Base-by-base conservation (phyloP, 2,113 vertebrate species). In the Elephas maximus region DNA sequence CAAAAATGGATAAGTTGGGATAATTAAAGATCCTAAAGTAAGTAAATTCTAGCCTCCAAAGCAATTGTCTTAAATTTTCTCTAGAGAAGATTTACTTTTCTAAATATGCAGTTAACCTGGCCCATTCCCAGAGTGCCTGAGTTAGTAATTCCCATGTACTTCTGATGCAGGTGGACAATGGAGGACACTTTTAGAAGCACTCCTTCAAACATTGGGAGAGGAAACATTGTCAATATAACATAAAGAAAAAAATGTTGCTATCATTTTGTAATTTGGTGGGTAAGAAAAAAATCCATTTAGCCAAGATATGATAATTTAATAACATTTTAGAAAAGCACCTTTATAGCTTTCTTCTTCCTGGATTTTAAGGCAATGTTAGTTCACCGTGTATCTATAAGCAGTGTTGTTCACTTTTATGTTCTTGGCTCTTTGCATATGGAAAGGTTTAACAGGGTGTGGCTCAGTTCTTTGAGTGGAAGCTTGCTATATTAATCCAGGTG, bases 401-500 rank as follows among this genome's bases (percentile, higher is more conserved):
- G 11, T 48, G 7, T 63, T 80, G 67, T 18, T 82, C 26, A 92
- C 51, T 63, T 84, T 87, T 92, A 21, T 33, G 26, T 93, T 95
- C 9, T 92, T 97, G 78, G 95, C 1, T 6, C 95, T 98, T 97
- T 97, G 96, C 95, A 98, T 94, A 87, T 87, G 87, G 92, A 89
- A 96, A 95, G 87, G 53, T 95, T 98, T 98, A 98, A 98, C 69
- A 85, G 2, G 45, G 15, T 91, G 76, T 83, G 94, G 44, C 88
- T 96, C 86, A 85, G 23, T 97, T 92, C 86, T 93, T 80, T 73
- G 77, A 96, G 89, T 93, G 78, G 79, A 98, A 91, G 88, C 97
- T 98, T 98, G 85, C 95, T 93, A 74, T 97, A 96, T 98, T 98
- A 98, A 98, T 97, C 92, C 81, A 91, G 94, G 67, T 87, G 41